Conservation (phyloP, 2,888 invertebrate genomes). For the Dryadula phaetusa region DNA sequence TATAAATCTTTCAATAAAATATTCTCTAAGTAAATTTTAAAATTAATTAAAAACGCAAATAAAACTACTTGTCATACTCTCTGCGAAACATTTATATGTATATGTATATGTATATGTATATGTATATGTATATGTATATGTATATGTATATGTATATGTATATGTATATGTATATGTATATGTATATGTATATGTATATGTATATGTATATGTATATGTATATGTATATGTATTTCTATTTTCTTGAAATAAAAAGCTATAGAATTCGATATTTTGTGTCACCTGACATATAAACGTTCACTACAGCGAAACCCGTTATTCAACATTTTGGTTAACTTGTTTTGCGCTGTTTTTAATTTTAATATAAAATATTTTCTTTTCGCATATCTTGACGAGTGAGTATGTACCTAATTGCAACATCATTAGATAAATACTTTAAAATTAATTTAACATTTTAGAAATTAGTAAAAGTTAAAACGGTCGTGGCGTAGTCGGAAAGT, state of each 20-base stretch:
- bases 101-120: no score
- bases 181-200: no score
- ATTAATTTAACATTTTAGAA: background rate
- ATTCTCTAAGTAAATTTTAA: background rate
- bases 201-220: no score
- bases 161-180: no score
- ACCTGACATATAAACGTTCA: conserved; percentile 32
- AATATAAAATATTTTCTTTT: conserved; percentile 4
- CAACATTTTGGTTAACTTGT: conserved; percentile 24
- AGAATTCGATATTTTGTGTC: conserved; percentile 24
- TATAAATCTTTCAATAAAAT: background rate
- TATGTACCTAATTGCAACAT: background rate
- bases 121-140: no score
- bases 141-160: no score
- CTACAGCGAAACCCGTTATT: conserved; percentile 33
- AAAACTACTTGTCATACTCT: no score
- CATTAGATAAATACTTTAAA: background rate
- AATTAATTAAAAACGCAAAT: no score
- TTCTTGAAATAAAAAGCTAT: background rate
- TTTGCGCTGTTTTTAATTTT: background rate
- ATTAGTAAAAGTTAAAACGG: background rate
- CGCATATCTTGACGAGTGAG: background rate
- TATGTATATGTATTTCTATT: background rate
- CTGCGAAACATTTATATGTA: no score
- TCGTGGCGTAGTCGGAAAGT: no score